Conservation (phyloP, 2,888 invertebrate species). For the Subacronicta megacephala region DNA sequence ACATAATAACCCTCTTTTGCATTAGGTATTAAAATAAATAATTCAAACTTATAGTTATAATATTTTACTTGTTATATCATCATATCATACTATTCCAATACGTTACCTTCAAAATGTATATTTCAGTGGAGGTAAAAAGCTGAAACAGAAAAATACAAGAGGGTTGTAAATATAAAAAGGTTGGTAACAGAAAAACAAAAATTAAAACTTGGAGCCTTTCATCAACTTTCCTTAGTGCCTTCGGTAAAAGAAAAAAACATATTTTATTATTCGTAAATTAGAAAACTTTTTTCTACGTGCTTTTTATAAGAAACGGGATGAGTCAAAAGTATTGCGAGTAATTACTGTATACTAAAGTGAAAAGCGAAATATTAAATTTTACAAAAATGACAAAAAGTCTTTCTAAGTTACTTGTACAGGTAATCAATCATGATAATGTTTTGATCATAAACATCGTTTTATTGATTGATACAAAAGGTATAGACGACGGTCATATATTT, state of each 20-base stretch:
- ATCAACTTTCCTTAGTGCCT: slow-evolving; percentile 78
- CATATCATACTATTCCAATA: not conserved
- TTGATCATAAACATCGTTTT: slow-evolving; percentile 49
- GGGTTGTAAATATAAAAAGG: slow-evolving; percentile 76
- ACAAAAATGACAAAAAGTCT: slow-evolving; percentile 46
- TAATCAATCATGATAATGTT: slow-evolving; percentile 59
- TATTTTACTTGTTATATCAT: not conserved
- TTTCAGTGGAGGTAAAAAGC: slow-evolving; percentile 47
- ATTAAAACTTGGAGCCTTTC: slow-evolving; percentile 82
- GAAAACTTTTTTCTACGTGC: slow-evolving; percentile 80
- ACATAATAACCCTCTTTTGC: no score
- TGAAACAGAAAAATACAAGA: slow-evolving; percentile 68
- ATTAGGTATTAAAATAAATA: no score
- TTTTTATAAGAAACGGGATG: slow-evolving; percentile 70
- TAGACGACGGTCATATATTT: slow-evolving; percentile 42
- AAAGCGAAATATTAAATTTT: slow-evolving; percentile 36
- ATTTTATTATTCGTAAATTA: slow-evolving; percentile 85
- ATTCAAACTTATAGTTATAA: not conserved
- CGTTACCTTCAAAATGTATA: slow-evolving; percentile 37
- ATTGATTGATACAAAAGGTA: slow-evolving; percentile 47
- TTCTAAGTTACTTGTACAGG: slow-evolving; percentile 33
- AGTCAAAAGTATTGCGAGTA: slow-evolving; percentile 66
- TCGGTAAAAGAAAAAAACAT: slow-evolving; percentile 78
- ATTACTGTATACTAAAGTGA: slow-evolving; percentile 52
- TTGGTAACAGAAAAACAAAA: slow-evolving; percentile 80